Evolutionary conservation across 2,888 invertebrate genomes (phyloP).

Genomic region (Phragmatobia fuliginosa): DNA sequence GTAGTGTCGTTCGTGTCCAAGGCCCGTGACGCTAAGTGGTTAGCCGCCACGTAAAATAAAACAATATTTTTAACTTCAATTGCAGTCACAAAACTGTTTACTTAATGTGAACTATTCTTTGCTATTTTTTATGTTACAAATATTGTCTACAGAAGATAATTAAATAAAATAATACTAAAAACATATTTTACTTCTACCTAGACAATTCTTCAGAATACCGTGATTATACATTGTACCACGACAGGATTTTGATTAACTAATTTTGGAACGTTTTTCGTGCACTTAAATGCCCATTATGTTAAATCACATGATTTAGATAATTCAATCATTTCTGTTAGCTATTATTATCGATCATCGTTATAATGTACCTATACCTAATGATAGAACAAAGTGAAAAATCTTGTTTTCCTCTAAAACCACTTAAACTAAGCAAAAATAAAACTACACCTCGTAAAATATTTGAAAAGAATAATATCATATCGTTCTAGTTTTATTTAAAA

Average conservation of each 20-base stretch:
- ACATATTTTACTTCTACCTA: too few relatives aligned
- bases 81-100: background rate
- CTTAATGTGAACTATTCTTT: background rate
- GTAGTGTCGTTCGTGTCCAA: background rate
- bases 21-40: background rate
- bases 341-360: background rate
- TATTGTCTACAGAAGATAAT: background rate
- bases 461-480: too few relatives aligned
- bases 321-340: background rate
- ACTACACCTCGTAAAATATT: too few relatives aligned
- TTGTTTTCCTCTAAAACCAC: background rate
- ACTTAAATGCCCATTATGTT: background rate
- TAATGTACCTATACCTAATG: background rate
- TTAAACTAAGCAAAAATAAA: too few relatives aligned
- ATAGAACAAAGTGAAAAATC: background rate
- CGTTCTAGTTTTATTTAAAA: too few relatives aligned
- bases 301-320: background rate
- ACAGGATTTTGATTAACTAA: background rate
- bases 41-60: slow-evolving; percentile 1
- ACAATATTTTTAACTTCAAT: slow-evolving; percentile 2
- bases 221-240: too few relatives aligned
- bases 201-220: too few relatives aligned
- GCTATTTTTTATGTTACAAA: background rate
- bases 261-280: background rate
- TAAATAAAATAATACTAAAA: too few relatives aligned